Evolutionary conservation across 2,113 vertebrate species (phyloP).

Genomic region (Myiozetetes cayanensis): DNA sequence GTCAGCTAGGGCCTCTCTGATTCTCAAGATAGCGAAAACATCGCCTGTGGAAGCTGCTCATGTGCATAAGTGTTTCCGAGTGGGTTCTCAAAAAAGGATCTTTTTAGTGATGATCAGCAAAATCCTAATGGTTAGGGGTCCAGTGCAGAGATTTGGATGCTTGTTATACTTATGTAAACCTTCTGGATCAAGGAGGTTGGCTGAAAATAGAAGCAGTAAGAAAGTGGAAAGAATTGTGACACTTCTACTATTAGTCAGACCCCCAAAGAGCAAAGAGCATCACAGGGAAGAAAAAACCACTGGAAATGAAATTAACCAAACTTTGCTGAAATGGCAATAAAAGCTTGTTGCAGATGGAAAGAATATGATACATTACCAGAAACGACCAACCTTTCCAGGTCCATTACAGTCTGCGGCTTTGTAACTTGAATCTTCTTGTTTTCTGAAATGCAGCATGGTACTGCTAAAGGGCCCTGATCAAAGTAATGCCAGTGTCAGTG

Average conservation of each 20-base stretch:
- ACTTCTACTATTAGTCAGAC: conserved; percentile 18
- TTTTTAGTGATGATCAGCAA: not conserved
- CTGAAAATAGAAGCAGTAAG: not conserved
- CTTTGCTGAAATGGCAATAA: conserved; percentile 10
- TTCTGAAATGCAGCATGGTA: not conserved
- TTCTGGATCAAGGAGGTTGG: not conserved
- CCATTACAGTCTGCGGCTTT: not conserved
- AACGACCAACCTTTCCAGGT: not conserved
- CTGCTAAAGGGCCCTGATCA: not conserved
- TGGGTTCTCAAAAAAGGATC: not conserved
- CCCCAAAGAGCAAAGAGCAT: not conserved
- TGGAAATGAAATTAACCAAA: conserved; percentile 1
- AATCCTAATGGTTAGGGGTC: not conserved
- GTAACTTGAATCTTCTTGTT: not conserved
- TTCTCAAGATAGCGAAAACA: not conserved
- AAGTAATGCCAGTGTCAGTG: not conserved
- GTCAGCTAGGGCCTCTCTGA: not conserved
- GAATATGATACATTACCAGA: not conserved
- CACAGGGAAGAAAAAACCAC: not conserved
- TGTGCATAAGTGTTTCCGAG: not conserved
- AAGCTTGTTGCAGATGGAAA: conserved; percentile 1
- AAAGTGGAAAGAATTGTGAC: not conserved
- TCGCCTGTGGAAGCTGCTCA: not conserved
- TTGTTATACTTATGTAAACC: not conserved
- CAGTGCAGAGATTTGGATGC: not conserved